phyloP scores from a whole-genome alignment of 2,113 vertebrate species.

The Ramphastos sulfuratus region DNA sequence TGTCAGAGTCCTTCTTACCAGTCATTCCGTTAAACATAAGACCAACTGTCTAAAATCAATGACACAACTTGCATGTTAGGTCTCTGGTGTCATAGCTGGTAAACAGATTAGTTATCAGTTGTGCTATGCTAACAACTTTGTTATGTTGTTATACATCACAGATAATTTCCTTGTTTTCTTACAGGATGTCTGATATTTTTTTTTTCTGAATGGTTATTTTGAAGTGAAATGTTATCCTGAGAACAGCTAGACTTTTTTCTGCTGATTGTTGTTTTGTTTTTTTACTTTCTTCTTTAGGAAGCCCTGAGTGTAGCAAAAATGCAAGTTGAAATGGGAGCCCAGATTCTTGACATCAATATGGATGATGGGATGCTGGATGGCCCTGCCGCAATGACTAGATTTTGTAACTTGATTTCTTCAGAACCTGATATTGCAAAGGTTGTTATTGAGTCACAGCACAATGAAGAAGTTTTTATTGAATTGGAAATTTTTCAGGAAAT shows the following conservation, averaged over 20 bases:
- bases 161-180: background rate
- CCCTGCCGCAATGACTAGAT: constrained; percentile 86
- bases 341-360: constrained; percentile 97
- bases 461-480: background rate
- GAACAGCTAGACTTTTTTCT: background rate
- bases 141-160: background rate
- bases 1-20: background rate
- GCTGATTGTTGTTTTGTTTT: background rate
- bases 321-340: constrained; percentile 97
- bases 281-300: constrained; percentile 76
- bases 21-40: background rate
- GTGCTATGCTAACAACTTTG: background rate
- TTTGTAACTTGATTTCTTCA: constrained; percentile 91
- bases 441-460: background rate
- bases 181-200: background rate
- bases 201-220: background rate
- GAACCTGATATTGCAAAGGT: constrained; percentile 96
- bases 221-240: background rate
- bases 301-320: constrained; percentile 89
- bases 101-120: background rate
- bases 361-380: constrained; percentile 98
- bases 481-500: background rate
- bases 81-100: background rate
- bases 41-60: background rate
- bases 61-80: background rate